Evolutionary conservation across 92 coral and sea anemone species (phyloP), one percentile per base, ranked within the genome.

Genomic region (Isaurus tuberculatus): DNA sequence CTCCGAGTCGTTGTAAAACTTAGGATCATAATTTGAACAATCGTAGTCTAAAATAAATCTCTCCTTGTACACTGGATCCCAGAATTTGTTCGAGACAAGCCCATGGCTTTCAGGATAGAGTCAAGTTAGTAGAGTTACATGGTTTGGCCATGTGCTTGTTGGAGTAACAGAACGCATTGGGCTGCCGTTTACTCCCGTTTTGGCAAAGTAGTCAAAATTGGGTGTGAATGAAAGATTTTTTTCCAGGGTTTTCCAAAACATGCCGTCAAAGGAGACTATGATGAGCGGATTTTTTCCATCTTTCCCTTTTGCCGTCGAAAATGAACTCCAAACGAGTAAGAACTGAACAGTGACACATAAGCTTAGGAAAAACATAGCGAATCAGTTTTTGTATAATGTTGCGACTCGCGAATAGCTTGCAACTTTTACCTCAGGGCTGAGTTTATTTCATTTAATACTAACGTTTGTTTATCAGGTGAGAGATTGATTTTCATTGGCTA

Each of bases 71-170:
- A 64, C 16, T n/a, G 88, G 88, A 28, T 85, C 88, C 43, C 51
- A 85, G 44, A 85, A 85, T 26, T 15, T 26, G 17, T 85, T 85
- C 42, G 75, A 29, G 8, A 85, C 84, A 15, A 85, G 75, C 10
- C 88, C 88, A 42, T 84, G 88, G 27, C 66, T 75, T 37, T 84
- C 88, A 3, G 88, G 83, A 55, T 74, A 84, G 8, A 85, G 69
- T 1, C 88, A 84, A 2, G 88, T 85, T 31, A 85, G n/a, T 15
- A 44, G 23, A 2, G 53, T 85, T 28, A 75, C 84, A 60, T 85
- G 88, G 72, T 77, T 85, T 3, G 88, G 88, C 51, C 65, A 85
- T 5, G 88, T 85, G 0, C 48, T 13, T 8, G 51, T 64, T 11
- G 88, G 88, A 1, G 77, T 66, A 0, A 85, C 88, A 0, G 75